Evolutionary conservation across 1,140 invertebrate genomes (phyloP).

Genomic region (Wiebesia pumilae): DNA sequence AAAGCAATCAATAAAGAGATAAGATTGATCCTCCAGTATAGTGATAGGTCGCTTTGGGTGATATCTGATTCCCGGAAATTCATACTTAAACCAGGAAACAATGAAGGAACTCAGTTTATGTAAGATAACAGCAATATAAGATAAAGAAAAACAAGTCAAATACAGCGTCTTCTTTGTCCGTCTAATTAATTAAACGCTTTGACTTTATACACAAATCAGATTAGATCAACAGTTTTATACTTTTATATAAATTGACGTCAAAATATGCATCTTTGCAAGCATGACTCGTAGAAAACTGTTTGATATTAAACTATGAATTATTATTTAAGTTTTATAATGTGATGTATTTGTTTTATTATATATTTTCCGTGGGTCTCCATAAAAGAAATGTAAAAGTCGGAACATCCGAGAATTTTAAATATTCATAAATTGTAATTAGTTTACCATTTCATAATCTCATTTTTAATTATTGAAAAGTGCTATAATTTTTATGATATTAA

Average conservation of each 20-base stretch:
- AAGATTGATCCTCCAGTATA: neutral
- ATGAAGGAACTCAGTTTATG: neutral
- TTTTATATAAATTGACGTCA: neutral
- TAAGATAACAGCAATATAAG: neutral
- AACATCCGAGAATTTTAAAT: neutral
- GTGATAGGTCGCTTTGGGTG: neutral
- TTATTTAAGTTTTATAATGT: neutral
- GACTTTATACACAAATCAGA: neutral
- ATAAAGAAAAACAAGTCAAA: neutral
- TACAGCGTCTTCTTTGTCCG: neutral
- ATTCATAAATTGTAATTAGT: neutral
- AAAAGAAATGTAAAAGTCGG: neutral
- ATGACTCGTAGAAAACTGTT: neutral
- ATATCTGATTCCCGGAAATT: neutral
- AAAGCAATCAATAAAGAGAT: slow-evolving; percentile 10
- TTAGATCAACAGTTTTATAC: neutral
- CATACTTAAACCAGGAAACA: neutral
- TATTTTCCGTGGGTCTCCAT: neutral
- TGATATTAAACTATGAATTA: neutral
- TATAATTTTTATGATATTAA: neutral
- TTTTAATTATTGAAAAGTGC: neutral
- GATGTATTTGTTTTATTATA: neutral
- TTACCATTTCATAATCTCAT: neutral
- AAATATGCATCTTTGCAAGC: neutral
- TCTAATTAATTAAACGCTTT: neutral